A percentile compares a stretch with the other conserved stretches of the same genome.
These are phyloP conservation scores for Ellobium chinense DNA, from an alignment of 2,888 invertebrate species.

Conservation along the genomic window DNA sequence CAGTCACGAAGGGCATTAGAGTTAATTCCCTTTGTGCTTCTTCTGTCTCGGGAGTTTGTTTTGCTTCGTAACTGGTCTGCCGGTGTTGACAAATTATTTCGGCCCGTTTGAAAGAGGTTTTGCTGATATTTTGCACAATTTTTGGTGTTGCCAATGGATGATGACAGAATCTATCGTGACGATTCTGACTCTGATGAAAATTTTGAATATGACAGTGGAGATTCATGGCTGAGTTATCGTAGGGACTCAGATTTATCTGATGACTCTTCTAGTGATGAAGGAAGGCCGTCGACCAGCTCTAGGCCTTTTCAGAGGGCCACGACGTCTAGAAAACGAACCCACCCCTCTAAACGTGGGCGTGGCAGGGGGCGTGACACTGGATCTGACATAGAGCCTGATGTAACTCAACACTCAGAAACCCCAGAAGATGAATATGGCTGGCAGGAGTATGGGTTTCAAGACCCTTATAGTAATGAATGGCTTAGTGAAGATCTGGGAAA, in stretches of 20 bases:
- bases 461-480: background rate
- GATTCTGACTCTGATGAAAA: background rate
- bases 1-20: background rate
- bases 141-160: background rate
- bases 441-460: background rate
- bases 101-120: background rate
- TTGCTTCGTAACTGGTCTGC: background rate
- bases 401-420: background rate
- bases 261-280: background rate
- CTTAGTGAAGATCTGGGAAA: background rate
- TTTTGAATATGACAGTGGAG: background rate
- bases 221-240: background rate
- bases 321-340: background rate
- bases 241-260: background rate
- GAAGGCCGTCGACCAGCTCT: background rate
- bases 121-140: background rate
- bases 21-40: background rate
- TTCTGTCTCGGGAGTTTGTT: background rate
- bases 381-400: background rate
- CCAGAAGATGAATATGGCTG: background rate
- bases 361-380: background rate
- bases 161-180: background rate
- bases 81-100: background rate
- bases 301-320: background rate
- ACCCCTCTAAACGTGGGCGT: background rate